A percentile compares a stretch with the other conserved stretches of the same genome.
phyloP scores from a whole-genome alignment of 2,113 vertebrate species.

The Macroglossus sobrinus region DNA sequence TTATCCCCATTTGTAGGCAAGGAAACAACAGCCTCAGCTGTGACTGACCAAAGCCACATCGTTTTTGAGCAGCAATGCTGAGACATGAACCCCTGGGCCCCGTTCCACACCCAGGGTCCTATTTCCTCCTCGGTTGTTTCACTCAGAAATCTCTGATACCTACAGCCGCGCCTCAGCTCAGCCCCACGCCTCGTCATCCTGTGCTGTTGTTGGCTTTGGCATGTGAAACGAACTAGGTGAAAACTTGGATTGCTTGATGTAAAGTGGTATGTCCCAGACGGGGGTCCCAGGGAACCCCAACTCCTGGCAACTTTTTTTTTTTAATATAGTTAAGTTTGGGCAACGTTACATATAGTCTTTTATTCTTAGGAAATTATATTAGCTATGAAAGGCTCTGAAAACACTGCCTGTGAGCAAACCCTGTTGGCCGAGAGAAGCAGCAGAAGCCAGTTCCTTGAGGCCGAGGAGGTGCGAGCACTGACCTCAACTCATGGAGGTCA shows the following conservation, averaged over 20 bases:
- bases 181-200: too few relatives aligned
- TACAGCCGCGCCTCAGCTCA: background rate
- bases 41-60: background rate
- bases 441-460: background rate
- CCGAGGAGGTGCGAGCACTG: background rate
- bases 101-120: rapidly evolving
- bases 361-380: background rate
- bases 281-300: background rate
- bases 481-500: background rate
- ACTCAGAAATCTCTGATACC: background rate
- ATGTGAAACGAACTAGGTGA: background rate
- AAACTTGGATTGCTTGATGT: background rate
- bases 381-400: background rate
- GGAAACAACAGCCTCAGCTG: background rate
- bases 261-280: background rate
- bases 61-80: background rate
- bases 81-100: background rate
- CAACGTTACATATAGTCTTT: background rate
- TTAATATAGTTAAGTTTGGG: background rate
- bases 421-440: background rate
- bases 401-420: background rate
- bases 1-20: background rate
- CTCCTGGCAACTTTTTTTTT: background rate
- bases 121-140: background rate
- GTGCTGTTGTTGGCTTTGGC: background rate